Conservation (phyloP, 2,797 vertebrate genomes). For the Fringilla coelebs region DNA sequence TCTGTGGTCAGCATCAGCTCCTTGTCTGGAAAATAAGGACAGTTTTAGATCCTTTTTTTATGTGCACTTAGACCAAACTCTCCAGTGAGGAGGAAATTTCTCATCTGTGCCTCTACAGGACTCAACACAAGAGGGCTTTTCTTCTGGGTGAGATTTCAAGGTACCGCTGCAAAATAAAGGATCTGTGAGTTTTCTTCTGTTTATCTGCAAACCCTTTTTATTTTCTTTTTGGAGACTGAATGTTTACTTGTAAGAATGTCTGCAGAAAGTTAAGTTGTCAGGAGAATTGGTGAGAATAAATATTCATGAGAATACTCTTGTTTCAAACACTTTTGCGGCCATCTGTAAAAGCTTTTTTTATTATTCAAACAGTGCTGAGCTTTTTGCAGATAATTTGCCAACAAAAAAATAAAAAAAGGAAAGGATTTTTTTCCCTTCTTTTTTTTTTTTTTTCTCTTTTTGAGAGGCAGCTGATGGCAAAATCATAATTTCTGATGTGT, state of each 20-base stretch:
- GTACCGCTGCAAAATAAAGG: neutral
- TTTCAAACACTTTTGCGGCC: neutral
- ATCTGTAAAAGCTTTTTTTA: constrained; percentile 61
- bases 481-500: neutral
- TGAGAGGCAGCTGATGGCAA: neutral
- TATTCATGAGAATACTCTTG: constrained; percentile 19
- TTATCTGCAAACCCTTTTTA: constrained; percentile 27
- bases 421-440: fast-evolving
- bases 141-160: neutral
- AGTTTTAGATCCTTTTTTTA: neutral
- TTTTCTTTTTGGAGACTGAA: neutral
- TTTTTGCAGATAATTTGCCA: constrained; percentile 49
- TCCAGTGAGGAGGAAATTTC: neutral
- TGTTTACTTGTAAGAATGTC: constrained; percentile 21
- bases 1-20: neutral
- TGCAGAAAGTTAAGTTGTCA: constrained; percentile 28
- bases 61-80: neutral
- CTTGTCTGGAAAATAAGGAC: neutral
- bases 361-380: constrained; percentile 39
- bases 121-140: constrained; percentile 46
- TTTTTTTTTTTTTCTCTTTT: neutral
- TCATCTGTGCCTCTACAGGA: neutral
- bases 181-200: neutral
- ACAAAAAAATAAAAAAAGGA: neutral
- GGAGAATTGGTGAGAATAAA: constrained; percentile 44